phyloP scores from a whole-genome alignment of 2,888 invertebrate species.

The Crocallis elinguaria region DNA sequence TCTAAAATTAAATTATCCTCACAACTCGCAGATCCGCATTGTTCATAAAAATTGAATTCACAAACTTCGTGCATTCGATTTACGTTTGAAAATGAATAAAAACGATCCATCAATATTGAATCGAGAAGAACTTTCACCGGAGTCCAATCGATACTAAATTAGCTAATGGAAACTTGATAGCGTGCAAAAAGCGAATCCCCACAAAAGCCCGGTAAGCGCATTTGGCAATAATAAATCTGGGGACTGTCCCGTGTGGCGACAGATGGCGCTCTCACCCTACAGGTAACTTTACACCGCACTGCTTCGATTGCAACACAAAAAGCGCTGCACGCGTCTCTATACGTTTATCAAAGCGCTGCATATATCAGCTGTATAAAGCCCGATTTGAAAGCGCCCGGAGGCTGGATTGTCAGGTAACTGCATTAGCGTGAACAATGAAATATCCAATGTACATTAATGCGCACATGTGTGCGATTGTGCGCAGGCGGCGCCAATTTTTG shows the following conservation, averaged over 20 bases:
- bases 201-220: slow-evolving; percentile 69
- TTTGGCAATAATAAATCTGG: slow-evolving; percentile 78
- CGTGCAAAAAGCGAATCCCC: slow-evolving; percentile 74
- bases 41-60: slow-evolving; percentile 71
- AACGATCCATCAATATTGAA: slow-evolving; percentile 78
- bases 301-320: slow-evolving; percentile 25
- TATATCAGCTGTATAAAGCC: too few relatives aligned
- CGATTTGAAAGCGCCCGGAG: slow-evolving; percentile 31
- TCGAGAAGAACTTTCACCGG: slow-evolving; percentile 67
- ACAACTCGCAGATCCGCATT: slow-evolving; percentile 46
- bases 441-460: slow-evolving; percentile 74
- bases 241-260: slow-evolving; percentile 70
- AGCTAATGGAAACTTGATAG: slow-evolving; percentile 85
- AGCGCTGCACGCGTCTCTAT: slow-evolving; percentile 44
- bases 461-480: slow-evolving; percentile 68
- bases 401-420: slow-evolving; percentile 61
- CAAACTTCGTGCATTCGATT: slow-evolving; percentile 62
- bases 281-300: slow-evolving; percentile 73
- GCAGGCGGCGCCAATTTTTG: slow-evolving; percentile 65
- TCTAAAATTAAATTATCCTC: slow-evolving; percentile 58
- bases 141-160: slow-evolving; percentile 76
- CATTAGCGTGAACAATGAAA: slow-evolving; percentile 77
- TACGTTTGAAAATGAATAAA: slow-evolving; percentile 70
- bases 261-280: slow-evolving; percentile 70
- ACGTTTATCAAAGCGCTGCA: slow-evolving; percentile 7